phyloP scores from a whole-genome alignment of 2,888 invertebrate genomes.

The Rhagium mordax region DNA sequence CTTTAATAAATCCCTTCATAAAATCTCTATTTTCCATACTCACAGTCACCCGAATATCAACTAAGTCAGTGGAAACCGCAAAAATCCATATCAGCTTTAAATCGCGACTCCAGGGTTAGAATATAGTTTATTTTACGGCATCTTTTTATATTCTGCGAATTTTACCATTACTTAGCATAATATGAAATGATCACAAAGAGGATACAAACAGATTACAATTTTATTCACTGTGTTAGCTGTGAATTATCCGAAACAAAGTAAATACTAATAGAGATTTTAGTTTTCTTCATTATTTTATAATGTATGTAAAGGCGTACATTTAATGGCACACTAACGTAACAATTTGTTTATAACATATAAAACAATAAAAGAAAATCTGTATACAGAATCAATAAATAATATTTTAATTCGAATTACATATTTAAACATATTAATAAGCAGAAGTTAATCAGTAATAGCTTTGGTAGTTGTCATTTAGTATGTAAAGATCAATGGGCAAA shows the following conservation, averaged over 20 bases:
- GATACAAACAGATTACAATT: background rate
- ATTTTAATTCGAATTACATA: no score
- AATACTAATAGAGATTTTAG: background rate
- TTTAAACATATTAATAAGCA: no score
- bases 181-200: background rate
- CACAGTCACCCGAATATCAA: conserved; percentile 53
- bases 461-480: no score
- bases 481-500: no score
- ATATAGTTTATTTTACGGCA: conserved; percentile 18
- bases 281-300: no score
- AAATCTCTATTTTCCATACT: conserved; percentile 63
- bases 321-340: no score
- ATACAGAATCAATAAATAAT: no score
- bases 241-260: background rate
- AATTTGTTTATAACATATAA: no score
- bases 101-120: conserved; percentile 12
- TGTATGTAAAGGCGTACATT: no score
- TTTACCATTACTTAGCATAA: background rate
- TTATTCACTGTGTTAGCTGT: background rate
- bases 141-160: background rate
- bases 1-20: conserved; percentile 64
- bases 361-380: no score
- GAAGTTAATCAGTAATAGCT: no score
- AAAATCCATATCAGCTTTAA: conserved; percentile 41
- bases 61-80: conserved; percentile 46